Percentiles rank a stretch among this genome's conserved stretches.
Evolutionary conservation across 1,140 invertebrate species (phyloP).

Genomic region (Proales similis): DNA sequence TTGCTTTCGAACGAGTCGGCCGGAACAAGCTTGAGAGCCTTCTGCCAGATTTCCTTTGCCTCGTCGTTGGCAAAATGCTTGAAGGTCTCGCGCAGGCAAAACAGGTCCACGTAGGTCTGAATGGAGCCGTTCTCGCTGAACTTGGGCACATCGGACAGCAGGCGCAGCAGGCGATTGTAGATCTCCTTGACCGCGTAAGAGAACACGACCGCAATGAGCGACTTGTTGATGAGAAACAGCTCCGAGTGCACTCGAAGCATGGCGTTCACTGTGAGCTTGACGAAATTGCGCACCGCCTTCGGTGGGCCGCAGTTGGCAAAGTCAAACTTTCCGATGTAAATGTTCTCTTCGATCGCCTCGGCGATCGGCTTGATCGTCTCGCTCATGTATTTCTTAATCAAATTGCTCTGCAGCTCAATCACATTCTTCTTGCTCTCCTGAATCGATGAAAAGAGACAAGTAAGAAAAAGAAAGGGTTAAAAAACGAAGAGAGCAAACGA

Average conservation of each 20-base stretch:
- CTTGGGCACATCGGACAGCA: constrained; percentile 10
- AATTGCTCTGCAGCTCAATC: constrained; percentile 1
- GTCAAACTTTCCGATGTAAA: constrained; percentile 23
- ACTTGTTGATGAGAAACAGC: constrained; percentile 24
- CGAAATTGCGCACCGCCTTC: constrained; percentile 11
- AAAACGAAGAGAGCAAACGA: background rate
- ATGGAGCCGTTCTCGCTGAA: constrained; percentile 3
- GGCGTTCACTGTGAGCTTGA: constrained; percentile 23
- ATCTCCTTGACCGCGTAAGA: constrained; percentile 7
- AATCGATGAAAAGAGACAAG: background rate
- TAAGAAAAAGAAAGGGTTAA: background rate
- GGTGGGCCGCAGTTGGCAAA: constrained; percentile 19
- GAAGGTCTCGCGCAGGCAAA: constrained; percentile 34
- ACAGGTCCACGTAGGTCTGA: constrained; percentile 21
- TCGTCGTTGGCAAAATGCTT: constrained; percentile 22
- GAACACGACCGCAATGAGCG: constrained; percentile 17
- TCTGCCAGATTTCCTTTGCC: constrained; percentile 3
- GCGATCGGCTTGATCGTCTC: constrained; percentile 12
- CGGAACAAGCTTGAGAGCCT: constrained; percentile 19
- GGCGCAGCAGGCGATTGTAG: background rate
- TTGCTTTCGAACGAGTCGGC: constrained; percentile 6
- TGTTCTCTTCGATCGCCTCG: constrained; percentile 18
- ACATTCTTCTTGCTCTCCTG: constrained; percentile 31
- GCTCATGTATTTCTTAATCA: constrained; percentile 2
- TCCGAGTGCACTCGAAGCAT: constrained; percentile 29